Conservation (phyloP, 2,888 invertebrate species). For the Drepanosiphum platanoidis region DNA sequence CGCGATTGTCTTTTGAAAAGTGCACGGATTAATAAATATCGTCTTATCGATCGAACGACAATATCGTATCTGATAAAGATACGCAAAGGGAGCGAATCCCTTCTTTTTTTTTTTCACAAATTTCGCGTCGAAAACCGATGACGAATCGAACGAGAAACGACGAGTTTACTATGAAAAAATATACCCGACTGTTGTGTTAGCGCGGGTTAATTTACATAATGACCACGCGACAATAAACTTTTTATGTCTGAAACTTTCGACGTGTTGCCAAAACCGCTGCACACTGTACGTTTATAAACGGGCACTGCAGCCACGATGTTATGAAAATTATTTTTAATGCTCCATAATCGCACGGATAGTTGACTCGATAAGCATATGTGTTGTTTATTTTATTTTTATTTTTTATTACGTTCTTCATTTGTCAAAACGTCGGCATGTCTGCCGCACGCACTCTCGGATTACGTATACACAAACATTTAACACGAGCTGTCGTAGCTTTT, state of each 20-base stretch:
- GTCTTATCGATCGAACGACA: too few relatives aligned
- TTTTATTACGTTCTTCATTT: constrained; percentile 46
- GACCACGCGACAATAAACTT: neutral
- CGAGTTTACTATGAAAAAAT: neutral
- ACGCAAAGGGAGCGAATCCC: too few relatives aligned
- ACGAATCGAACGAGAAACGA: too few relatives aligned
- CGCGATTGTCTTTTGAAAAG: too few relatives aligned
- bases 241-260: neutral
- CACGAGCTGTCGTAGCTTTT: neutral
- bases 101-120: too few relatives aligned
- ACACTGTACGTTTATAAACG: too few relatives aligned
- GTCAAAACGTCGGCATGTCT: constrained; percentile 60
- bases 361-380: constrained; percentile 27
- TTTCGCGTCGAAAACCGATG: too few relatives aligned
- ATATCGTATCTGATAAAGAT: too few relatives aligned
- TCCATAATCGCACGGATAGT: constrained; percentile 17
- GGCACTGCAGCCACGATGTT: neutral
- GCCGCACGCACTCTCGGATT: constrained; percentile 29
- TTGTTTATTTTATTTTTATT: neutral
- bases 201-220: too few relatives aligned
- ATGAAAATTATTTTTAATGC: constrained; percentile 39
- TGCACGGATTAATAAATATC: too few relatives aligned
- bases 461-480: neutral
- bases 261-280: neutral
- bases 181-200: too few relatives aligned